Conservation (phyloP, 2,888 invertebrate species). For the Elegia similella region DNA sequence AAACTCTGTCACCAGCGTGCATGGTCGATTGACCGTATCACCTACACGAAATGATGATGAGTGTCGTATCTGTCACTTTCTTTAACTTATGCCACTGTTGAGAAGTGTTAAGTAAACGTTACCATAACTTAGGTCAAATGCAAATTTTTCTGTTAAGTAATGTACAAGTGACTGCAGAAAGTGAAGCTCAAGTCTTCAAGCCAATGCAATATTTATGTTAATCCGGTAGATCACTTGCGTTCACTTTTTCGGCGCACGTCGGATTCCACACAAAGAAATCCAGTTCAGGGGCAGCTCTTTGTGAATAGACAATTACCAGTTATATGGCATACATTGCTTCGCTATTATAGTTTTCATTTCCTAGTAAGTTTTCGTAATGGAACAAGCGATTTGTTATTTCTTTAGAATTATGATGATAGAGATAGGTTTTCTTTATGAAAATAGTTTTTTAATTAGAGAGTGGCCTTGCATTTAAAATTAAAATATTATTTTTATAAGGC, state of each 20-base stretch:
- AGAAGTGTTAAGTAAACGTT: constrained; percentile 29
- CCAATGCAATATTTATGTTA: constrained; percentile 51
- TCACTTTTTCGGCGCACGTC: constrained; percentile 43
- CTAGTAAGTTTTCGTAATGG: constrained; percentile 18
- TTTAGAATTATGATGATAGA: background rate
- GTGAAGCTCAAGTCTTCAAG: constrained; percentile 2
- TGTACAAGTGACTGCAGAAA: constrained; percentile 7
- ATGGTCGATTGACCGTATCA: too few species aligned
- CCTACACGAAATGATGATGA: too few species aligned
- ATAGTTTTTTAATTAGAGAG: too few species aligned
- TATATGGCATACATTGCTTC: constrained; percentile 35
- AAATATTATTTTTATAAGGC: too few species aligned
- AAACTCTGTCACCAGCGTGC: background rate
- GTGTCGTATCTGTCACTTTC: background rate
- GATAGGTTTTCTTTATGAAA: too few species aligned
- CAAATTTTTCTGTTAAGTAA: constrained; percentile 20
- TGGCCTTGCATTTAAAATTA: too few species aligned
- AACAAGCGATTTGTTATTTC: constrained; percentile 14
- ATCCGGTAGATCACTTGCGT: constrained; percentile 42
- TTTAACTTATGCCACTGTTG: constrained; percentile 21
- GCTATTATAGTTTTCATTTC: constrained; percentile 29
- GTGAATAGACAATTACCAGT: constrained; percentile 27
- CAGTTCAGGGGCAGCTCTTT: constrained; percentile 40
- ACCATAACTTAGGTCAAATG: constrained; percentile 14
- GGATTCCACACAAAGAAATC: constrained; percentile 47